A percentile compares a stretch with the other conserved stretches of the same genome.
Evolutionary conservation across 2,888 invertebrate species (phyloP).

Genomic region (Eubasilissa splendida): DNA sequence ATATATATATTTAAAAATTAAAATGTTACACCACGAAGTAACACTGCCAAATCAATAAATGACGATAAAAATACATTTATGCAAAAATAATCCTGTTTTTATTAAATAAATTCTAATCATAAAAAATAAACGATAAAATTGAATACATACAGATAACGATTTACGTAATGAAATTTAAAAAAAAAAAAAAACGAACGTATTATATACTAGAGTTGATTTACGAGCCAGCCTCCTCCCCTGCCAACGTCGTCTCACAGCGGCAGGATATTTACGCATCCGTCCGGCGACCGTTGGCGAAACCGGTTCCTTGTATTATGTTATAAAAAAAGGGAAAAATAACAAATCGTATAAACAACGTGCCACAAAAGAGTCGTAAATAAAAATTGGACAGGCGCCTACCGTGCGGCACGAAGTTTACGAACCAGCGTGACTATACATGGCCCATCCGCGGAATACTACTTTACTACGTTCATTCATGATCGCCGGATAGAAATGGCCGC

Average conservation of each 20-base stretch:
- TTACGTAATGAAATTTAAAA: too few relatives aligned
- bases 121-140: too few relatives aligned
- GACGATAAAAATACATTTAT: too few relatives aligned
- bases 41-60: too few relatives aligned
- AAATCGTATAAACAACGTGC: conserved; percentile 35
- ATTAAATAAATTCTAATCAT: too few relatives aligned
- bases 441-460: conserved; percentile 47
- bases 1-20: too few relatives aligned
- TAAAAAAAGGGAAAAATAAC: conserved; percentile 31
- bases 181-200: too few relatives aligned
- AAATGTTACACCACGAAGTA: too few relatives aligned
- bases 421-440: conserved; percentile 39
- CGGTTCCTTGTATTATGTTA: conserved; percentile 10
- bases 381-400: conserved; percentile 44
- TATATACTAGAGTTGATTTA: not conserved
- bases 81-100: too few relatives aligned
- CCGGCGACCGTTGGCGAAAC: conserved; percentile 26
- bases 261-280: conserved; percentile 29
- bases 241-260: not conserved
- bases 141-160: too few relatives aligned
- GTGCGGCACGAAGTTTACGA: conserved; percentile 40
- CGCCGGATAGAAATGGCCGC: conserved; percentile 38
- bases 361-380: conserved; percentile 49
- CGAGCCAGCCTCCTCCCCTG: conserved; percentile 1
- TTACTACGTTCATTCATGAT: conserved; percentile 58